Percentiles rank a stretch among this genome's conserved stretches.
These are phyloP conservation scores for Drosophila melanosoma DNA, from an alignment of 2,888 invertebrate genomes.

Conservation along the genomic window DNA sequence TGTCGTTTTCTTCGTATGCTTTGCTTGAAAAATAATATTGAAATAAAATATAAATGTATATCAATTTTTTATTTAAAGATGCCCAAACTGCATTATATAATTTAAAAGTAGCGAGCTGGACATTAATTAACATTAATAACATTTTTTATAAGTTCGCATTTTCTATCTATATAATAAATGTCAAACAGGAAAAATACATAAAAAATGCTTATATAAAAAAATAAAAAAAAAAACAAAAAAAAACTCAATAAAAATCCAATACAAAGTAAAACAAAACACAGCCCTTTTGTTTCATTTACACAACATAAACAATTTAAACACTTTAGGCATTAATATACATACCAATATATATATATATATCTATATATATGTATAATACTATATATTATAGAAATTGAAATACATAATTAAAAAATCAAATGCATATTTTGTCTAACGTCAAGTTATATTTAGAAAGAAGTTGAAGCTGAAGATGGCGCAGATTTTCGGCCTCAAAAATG, in stretches of 20 bases:
- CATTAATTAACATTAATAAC: conserved; percentile 31
- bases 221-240: conserved; percentile 30
- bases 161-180: conserved; percentile 72
- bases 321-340: conserved; percentile 46
- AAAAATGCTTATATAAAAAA: conserved; percentile 63
- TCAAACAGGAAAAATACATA: conserved; percentile 69
- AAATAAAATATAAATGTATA: conserved; percentile 24
- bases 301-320: conserved; percentile 44
- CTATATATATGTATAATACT: conserved; percentile 35
- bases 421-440: conserved; percentile 76
- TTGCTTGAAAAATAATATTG: conserved; percentile 34
- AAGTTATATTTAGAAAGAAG: conserved; percentile 69
- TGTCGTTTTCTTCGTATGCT: conserved; percentile 45
- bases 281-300: conserved; percentile 69
- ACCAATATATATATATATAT: conserved; percentile 42
- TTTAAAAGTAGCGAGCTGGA: conserved; percentile 24
- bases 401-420: conserved; percentile 36
- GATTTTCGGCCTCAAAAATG: conserved; percentile 47
- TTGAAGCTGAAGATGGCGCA: conserved; percentile 36
- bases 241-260: conserved; percentile 47
- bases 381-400: conserved; percentile 51
- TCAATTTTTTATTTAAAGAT: conserved; percentile 39
- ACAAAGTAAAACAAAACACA: conserved; percentile 59
- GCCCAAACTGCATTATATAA: conserved; percentile 52
- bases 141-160: conserved; percentile 69